A percentile compares a stretch with the other conserved stretches of the same genome.
Conservation (phyloP, 1,140 invertebrate species). For the Choristoneura fumiferana region DNA sequence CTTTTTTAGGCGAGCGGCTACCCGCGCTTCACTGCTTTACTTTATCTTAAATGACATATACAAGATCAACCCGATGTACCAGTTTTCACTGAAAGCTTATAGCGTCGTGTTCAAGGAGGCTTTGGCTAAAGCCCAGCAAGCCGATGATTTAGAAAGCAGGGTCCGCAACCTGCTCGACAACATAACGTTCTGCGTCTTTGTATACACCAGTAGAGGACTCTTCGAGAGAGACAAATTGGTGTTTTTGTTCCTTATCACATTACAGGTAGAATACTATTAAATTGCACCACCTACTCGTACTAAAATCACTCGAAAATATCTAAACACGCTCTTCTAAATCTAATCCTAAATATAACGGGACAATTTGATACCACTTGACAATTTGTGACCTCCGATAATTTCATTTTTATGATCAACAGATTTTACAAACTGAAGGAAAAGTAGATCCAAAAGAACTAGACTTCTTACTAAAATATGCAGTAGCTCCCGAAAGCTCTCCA, state of each 20-base stretch:
- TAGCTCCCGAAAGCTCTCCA: constrained; percentile 84
- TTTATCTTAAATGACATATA: constrained; percentile 96
- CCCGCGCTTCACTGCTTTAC: constrained; percentile 93
- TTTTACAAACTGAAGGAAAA: constrained; percentile 82
- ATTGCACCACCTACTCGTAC: no score
- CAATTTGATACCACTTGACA: no score
- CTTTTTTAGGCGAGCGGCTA: constrained; percentile 84
- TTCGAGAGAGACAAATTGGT: constrained; percentile 97
- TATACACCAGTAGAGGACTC: constrained; percentile 93
- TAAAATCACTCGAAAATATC: no score
- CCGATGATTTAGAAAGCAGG: constrained; percentile 84
- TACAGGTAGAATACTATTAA: constrained; percentile 80
- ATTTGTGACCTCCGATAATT: no score
- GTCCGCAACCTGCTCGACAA: constrained; percentile 91
- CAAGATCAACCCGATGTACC: constrained; percentile 97
- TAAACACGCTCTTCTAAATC: no score
- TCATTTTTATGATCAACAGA: constrained; percentile 69
- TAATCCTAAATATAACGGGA: no score
- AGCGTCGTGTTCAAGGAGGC: constrained; percentile 95
- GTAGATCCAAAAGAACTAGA: constrained; percentile 90
- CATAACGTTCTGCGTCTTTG: constrained; percentile 90
- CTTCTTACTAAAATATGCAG: constrained; percentile 90
- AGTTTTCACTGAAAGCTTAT: constrained; percentile 97
- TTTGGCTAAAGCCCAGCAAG: constrained; percentile 83
- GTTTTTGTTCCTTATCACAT: constrained; percentile 92